Conservation (phyloP, 2,113 vertebrate species). For the Ictalurus furcatus region DNA sequence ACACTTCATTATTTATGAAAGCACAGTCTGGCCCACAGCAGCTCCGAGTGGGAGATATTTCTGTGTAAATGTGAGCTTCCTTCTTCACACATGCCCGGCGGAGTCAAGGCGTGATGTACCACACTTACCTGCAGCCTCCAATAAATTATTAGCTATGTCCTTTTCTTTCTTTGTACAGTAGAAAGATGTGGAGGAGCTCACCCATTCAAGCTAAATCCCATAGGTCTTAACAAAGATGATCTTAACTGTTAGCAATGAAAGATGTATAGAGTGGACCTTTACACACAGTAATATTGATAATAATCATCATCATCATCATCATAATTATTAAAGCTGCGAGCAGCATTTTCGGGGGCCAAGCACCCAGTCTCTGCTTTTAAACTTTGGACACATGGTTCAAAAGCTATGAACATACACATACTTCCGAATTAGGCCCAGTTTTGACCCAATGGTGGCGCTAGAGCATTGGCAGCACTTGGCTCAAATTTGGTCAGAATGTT, state of each 20-base stretch:
- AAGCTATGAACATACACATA: too few species aligned
- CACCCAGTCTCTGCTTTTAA: too few species aligned
- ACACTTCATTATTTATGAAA: slow-evolving; percentile 52
- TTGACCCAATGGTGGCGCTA: too few species aligned
- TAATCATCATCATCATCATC: background rate
- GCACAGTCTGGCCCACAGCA: slow-evolving; percentile 29
- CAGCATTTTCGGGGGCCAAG: too few species aligned
- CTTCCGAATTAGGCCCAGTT: too few species aligned
- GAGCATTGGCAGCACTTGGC: too few species aligned
- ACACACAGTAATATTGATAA: background rate
- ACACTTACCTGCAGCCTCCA: slow-evolving; percentile 24
- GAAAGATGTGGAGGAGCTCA: background rate
- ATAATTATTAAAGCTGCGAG: background rate
- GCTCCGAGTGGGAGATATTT: slow-evolving; percentile 29
- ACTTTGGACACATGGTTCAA: too few species aligned
- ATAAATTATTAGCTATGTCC: slow-evolving; percentile 34
- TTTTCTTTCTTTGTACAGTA: background rate
- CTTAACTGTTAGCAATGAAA: background rate
- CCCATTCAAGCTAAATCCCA: background rate
- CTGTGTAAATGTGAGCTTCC: slow-evolving; percentile 35
- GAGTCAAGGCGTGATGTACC: slow-evolving; percentile 25
- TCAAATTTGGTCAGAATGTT: too few species aligned
- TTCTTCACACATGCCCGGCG: slow-evolving; percentile 17
- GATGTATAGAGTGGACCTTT: background rate
- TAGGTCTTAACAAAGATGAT: background rate